phyloP scores from a whole-genome alignment of 1,140 invertebrate species.

The Saccostrea cuccullata region DNA sequence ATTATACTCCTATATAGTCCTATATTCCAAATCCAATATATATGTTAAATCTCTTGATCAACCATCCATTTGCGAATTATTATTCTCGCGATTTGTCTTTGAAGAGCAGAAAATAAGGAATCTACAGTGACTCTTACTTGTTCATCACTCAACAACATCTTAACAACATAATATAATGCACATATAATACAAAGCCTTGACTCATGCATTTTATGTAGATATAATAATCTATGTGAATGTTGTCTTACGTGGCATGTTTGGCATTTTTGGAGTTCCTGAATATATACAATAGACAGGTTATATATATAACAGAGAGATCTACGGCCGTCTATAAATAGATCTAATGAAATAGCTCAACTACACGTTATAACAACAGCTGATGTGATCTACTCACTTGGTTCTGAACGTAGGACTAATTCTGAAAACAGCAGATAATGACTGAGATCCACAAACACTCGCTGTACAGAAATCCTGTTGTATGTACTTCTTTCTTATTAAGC shows the following conservation, averaged over 20 bases:
- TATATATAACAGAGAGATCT: not conserved
- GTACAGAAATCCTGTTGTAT: not conserved
- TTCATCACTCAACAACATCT: too few species aligned
- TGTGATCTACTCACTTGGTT: conserved; percentile 53
- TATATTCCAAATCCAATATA: too few species aligned
- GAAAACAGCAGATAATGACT: conserved; percentile 32
- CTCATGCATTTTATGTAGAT: not conserved
- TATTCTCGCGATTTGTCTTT: too few species aligned
- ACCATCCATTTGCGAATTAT: too few species aligned
- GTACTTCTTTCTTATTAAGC: not conserved
- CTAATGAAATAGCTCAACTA: conserved; percentile 11
- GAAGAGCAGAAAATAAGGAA: too few species aligned
- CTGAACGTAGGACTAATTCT: conserved; percentile 50
- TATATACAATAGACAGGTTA: conserved; percentile 18
- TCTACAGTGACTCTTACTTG: too few species aligned
- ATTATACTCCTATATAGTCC: too few species aligned
- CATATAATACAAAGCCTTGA: not conserved
- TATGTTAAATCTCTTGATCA: too few species aligned
- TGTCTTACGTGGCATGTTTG: conserved; percentile 8
- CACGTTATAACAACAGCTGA: not conserved
- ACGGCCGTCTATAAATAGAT: not conserved
- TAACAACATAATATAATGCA: too few species aligned
- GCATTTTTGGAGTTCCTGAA: conserved; percentile 17
- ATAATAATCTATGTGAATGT: not conserved
- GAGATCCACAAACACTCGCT: not conserved